Percentiles rank a stretch among this genome's conserved stretches.
phyloP scores from a whole-genome alignment of 2,113 vertebrate species.

The Neolamprologus kungweensis region DNA sequence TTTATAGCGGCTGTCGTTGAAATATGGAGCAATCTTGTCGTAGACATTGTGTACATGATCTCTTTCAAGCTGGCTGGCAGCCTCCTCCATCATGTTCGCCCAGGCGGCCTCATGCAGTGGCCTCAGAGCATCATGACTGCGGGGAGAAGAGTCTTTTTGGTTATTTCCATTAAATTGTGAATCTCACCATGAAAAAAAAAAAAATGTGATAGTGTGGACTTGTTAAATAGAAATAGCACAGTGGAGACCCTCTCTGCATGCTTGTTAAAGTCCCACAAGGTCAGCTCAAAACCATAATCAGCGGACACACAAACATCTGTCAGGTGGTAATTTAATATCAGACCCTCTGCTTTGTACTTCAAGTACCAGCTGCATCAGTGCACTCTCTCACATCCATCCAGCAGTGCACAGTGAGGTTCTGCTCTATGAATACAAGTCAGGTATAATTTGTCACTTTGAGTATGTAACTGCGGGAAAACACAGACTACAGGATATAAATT shows the following conservation, averaged over 20 bases:
- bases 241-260: background rate
- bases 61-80: slow-evolving; percentile 70
- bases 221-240: background rate
- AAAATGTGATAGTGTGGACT: background rate
- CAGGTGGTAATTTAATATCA: slow-evolving; percentile 4
- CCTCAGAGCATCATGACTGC: slow-evolving; percentile 41
- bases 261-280: background rate
- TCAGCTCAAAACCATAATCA: slow-evolving; percentile 15
- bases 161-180: background rate
- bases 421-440: background rate
- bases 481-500: background rate
- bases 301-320: background rate
- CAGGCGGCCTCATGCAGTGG: slow-evolving; percentile 32
- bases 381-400: background rate
- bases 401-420: background rate
- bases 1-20: slow-evolving; percentile 73
- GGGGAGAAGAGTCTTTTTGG: background rate
- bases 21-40: slow-evolving; percentile 76
- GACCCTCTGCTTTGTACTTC: background rate
- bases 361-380: background rate
- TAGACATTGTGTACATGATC: slow-evolving; percentile 72
- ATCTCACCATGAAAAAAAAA: background rate
- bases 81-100: slow-evolving; percentile 68
- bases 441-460: background rate
- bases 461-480: background rate